Evolutionary conservation across 2,113 vertebrate species (phyloP).

Genomic region (Oreochromis niloticus): DNA sequence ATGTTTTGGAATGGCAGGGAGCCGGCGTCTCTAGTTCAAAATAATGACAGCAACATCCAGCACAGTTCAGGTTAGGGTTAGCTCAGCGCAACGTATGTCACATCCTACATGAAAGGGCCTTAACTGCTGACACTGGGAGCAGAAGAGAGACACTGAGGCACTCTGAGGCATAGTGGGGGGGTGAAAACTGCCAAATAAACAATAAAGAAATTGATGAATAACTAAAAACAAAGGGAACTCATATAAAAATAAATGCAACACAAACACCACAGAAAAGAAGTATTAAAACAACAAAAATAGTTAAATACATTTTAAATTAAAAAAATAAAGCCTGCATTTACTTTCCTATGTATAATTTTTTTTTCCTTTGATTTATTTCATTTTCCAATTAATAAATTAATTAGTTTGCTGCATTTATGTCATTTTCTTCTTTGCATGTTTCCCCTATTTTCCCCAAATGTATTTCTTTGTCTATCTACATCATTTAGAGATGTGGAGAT

Average conservation of each 20-base stretch:
- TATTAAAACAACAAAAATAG: neutral
- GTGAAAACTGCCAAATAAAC: neutral
- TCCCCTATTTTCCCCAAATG: neutral
- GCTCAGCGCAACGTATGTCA: neutral
- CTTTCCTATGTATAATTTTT: neutral
- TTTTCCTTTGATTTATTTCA: neutral
- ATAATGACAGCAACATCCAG: neutral
- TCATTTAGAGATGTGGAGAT: neutral
- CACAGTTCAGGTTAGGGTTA: neutral
- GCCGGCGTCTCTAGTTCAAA: neutral
- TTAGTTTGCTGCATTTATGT: neutral
- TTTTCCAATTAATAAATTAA: neutral
- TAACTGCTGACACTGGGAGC: neutral
- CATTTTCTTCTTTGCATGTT: neutral
- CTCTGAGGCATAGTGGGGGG: neutral
- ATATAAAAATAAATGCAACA: neutral
- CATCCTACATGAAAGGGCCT: neutral
- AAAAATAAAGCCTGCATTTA: neutral
- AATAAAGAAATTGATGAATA: neutral
- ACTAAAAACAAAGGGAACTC: neutral
- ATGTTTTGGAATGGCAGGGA: neutral
- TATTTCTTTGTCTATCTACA: neutral
- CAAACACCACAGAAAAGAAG: neutral
- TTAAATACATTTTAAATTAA: neutral
- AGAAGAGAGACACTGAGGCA: neutral